Conservation (phyloP, 2,113 vertebrate species). For the Mystacornis crossleyi region DNA sequence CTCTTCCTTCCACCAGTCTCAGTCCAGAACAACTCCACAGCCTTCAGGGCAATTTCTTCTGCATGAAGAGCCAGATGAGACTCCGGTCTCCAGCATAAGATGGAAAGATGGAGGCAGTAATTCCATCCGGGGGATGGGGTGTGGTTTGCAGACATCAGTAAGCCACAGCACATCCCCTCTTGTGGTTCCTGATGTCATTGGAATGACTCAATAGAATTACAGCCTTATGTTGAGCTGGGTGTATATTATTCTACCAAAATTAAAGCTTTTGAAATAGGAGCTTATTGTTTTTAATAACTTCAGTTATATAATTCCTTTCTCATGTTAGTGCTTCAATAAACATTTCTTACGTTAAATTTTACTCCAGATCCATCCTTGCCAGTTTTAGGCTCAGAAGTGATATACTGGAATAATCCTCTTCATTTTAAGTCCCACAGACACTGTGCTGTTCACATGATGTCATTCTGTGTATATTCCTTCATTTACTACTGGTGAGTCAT, state of each 20-base stretch:
- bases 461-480: constrained; percentile 46
- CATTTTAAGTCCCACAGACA: constrained; percentile 41
- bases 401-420: constrained; percentile 70
- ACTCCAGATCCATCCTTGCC: constrained; percentile 39
- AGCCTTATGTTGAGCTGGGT: not conserved
- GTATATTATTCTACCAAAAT: constrained; percentile 57
- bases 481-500: constrained; percentile 54
- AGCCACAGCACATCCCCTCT: constrained; percentile 21
- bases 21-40: not conserved
- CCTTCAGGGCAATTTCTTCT: not conserved
- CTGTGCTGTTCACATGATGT: constrained; percentile 50
- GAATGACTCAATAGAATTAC: constrained; percentile 49
- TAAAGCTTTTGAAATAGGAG: constrained; percentile 75
- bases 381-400: constrained; percentile 55
- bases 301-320: constrained; percentile 73
- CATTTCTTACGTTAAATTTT: constrained; percentile 60
- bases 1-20: not conserved
- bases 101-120: not conserved
- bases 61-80: not conserved
- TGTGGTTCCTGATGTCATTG: constrained; percentile 63
- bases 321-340: constrained; percentile 64
- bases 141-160: constrained; percentile 27
- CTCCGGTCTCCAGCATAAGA: not conserved
- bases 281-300: constrained; percentile 74
- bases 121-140: not conserved